Conservation (phyloP, 2,797 vertebrate genomes). For the Centropyge bicolor region DNA sequence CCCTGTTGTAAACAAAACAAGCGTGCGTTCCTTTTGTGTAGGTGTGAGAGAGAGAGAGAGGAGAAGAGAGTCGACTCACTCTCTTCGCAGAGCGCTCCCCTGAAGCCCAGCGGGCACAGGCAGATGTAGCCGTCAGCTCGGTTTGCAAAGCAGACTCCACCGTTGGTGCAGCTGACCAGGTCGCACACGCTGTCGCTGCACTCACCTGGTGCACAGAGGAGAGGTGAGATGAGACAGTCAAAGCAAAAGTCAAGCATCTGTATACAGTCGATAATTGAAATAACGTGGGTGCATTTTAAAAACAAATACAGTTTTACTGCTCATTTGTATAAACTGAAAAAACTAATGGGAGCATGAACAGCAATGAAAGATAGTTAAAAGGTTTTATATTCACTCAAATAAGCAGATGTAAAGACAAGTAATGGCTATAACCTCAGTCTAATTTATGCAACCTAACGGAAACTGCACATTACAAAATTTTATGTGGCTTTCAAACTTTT, state of each 20-base stretch:
- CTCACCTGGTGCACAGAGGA: constrained; percentile 87
- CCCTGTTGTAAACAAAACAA: constrained; percentile 5
- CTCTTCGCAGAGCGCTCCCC: constrained; percentile 92
- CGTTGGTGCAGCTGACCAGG: constrained; percentile 89
- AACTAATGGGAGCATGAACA: background rate
- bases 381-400: too few relatives aligned
- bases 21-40: background rate
- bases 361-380: too few relatives aligned
- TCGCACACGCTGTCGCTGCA: constrained; percentile 93
- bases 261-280: background rate
- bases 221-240: background rate
- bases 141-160: constrained; percentile 89
- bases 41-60: background rate
- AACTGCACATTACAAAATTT: background rate
- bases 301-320: background rate
- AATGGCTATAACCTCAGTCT: too few relatives aligned
- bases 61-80: constrained; percentile 83
- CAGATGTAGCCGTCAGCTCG: constrained; percentile 93
- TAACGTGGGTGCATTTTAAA: background rate
- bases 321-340: background rate
- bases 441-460: too few relatives aligned
- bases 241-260: background rate
- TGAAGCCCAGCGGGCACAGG: constrained; percentile 94
- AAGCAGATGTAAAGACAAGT: too few relatives aligned
- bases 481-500: background rate